A percentile compares a stretch with the other conserved stretches of the same genome.
phyloP scores from a whole-genome alignment of 2,797 vertebrate species.

The Cynodonichthys magdalenae region DNA sequence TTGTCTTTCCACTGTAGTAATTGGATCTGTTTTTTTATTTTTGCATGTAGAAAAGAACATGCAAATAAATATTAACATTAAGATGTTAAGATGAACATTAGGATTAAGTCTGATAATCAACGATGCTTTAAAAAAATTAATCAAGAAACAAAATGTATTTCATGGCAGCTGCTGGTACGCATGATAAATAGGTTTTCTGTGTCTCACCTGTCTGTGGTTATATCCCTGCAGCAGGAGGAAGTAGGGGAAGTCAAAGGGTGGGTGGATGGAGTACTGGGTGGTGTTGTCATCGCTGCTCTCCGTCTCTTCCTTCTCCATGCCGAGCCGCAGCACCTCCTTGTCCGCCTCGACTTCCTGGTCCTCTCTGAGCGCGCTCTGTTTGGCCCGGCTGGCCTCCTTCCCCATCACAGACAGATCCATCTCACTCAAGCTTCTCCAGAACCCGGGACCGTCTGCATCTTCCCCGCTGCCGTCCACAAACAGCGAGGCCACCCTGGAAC shows the following conservation, averaged over 20 bases:
- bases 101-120: no score
- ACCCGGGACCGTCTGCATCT: slow-evolving; percentile 57
- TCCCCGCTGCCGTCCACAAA: slow-evolving; percentile 77
- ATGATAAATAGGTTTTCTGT: no score
- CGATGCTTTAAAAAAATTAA: no score
- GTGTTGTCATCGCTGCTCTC: slow-evolving; percentile 84
- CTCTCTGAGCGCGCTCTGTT: slow-evolving; percentile 58
- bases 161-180: no score
- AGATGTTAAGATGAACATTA: no score
- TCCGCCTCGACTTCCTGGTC: slow-evolving; percentile 76
- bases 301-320: slow-evolving; percentile 82
- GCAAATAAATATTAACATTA: no score
- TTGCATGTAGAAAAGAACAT: no score
- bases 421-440: slow-evolving; percentile 85
- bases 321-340: slow-evolving; percentile 71
- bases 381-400: slow-evolving; percentile 61
- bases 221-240: slow-evolving; percentile 85
- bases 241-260: slow-evolving; percentile 83
- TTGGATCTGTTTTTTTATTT: no score
- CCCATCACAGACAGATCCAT: slow-evolving; percentile 77
- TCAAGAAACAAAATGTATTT: no score
- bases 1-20: no score
- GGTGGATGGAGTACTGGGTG: slow-evolving; percentile 83
- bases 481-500: slow-evolving; percentile 79
- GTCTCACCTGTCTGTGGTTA: slow-evolving; percentile 79